Conservation (phyloP, 2,113 vertebrate genomes). For the Heterochromis multidens region DNA sequence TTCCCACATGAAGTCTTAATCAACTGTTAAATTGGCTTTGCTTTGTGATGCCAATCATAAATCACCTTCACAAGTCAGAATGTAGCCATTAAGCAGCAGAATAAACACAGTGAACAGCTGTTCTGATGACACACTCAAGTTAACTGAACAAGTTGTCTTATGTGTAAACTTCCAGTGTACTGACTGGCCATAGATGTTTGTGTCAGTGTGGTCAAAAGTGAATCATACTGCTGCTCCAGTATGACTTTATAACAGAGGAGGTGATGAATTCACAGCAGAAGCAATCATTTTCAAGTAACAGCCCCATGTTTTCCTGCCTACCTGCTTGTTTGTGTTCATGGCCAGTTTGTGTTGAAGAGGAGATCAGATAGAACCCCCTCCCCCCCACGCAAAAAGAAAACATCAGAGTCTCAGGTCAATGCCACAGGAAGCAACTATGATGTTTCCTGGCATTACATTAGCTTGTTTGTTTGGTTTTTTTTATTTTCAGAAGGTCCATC, state of each 20-base stretch:
- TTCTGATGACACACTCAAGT: conserved; percentile 1
- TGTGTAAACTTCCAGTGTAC: not conserved
- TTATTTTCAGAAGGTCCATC: conserved; percentile 38
- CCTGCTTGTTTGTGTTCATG: not conserved
- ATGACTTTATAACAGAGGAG: not conserved
- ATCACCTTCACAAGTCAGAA: conserved; percentile 5
- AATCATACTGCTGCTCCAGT: not conserved
- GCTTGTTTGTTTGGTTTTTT: conserved; percentile 12
- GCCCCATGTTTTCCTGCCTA: not conserved
- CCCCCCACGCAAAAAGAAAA: not conserved
- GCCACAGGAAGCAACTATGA: conserved; percentile 30
- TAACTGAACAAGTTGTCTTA: not conserved
- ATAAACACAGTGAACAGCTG: conserved; percentile 1
- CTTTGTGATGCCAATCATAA: not conserved
- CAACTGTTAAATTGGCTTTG: not conserved
- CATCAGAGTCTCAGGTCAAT: conserved; percentile 17
- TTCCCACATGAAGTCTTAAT: not conserved
- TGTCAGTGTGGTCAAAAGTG: not conserved
- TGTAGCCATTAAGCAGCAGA: not conserved
- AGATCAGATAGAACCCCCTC: not conserved
- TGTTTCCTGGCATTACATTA: conserved; percentile 27
- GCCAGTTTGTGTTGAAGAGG: not conserved
- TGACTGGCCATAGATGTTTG: not conserved
- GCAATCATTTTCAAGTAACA: not conserved
- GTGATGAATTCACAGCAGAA: not conserved